A percentile compares a stretch with the other conserved stretches of the same genome.
Conservation (phyloP, 1,140 invertebrate genomes). For the Drosophila baimaii region DNA sequence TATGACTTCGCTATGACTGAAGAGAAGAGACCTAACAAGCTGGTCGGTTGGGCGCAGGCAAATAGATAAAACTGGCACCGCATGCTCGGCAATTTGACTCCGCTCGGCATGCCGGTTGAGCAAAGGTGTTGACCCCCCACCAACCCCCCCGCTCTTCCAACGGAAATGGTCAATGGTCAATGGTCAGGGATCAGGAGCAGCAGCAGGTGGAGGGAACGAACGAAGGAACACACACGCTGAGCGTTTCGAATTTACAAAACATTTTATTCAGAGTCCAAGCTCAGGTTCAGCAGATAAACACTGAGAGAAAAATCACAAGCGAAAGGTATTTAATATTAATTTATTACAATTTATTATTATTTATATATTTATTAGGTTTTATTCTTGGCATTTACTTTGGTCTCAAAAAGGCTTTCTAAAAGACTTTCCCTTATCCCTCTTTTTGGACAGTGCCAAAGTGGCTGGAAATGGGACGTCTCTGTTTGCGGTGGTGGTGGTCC, state of each 20-base stretch:
- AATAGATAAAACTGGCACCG: constrained; percentile 73
- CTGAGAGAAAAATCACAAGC: constrained; percentile 2
- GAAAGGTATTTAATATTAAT: too few species aligned
- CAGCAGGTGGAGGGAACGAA: not conserved
- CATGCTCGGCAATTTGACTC: constrained; percentile 74
- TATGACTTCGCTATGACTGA: too few species aligned
- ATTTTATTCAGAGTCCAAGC: constrained; percentile 71
- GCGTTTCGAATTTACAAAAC: constrained; percentile 80
- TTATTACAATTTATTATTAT: too few species aligned
- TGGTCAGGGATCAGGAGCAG: constrained; percentile 6
- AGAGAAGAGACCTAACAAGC: constrained; percentile 69
- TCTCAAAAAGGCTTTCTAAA: too few species aligned
- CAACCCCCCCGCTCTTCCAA: not conserved
- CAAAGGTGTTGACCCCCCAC: constrained; percentile 22
- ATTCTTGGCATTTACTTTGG: too few species aligned
- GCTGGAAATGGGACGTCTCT: constrained; percentile 37
- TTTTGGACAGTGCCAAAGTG: constrained; percentile 36
- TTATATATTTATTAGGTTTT: too few species aligned
- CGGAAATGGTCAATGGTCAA: constrained; percentile 23
- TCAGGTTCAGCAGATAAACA: constrained; percentile 45
- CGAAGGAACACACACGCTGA: constrained; percentile 23
- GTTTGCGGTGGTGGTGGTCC: constrained; percentile 47
- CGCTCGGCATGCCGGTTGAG: constrained; percentile 37
- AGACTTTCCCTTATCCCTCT: not conserved
- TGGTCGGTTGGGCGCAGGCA: constrained; percentile 58